Evolutionary conservation across 2,888 invertebrate species (phyloP).

Genomic region (Hirudinaria manillensis): DNA sequence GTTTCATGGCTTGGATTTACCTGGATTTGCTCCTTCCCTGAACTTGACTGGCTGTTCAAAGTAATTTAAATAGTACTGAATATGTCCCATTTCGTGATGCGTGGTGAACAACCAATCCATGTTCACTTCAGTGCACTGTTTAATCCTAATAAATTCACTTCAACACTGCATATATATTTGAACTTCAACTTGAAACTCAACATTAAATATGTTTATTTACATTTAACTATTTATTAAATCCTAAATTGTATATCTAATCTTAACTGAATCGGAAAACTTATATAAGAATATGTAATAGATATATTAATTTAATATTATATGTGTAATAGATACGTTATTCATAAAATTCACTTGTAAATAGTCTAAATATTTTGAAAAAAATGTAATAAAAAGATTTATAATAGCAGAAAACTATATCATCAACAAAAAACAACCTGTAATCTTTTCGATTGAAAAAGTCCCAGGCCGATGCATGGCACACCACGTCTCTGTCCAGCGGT

Average conservation of each 20-base stretch:
- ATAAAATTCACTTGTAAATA: too few species aligned
- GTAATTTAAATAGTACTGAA: slow-evolving; percentile 51
- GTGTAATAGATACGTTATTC: too few species aligned
- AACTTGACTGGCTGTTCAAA: slow-evolving; percentile 58
- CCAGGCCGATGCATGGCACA: slow-evolving; percentile 52
- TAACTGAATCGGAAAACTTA: too few species aligned
- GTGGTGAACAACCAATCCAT: slow-evolving; percentile 48
- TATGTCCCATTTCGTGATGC: slow-evolving; percentile 55
- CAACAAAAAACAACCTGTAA: slow-evolving; percentile 55
- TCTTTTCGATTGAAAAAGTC: slow-evolving; percentile 69
- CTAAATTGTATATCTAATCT: too few species aligned
- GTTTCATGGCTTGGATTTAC: slow-evolving; percentile 58
- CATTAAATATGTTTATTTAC: too few species aligned
- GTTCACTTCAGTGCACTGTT: slow-evolving; percentile 49
- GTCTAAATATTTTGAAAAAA: too few species aligned
- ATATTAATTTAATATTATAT: too few species aligned
- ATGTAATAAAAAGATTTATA: not conserved
- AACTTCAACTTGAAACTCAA: too few species aligned
- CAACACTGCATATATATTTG: too few species aligned
- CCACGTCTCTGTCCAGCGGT: slow-evolving; percentile 60
- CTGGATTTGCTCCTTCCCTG: slow-evolving; percentile 74
- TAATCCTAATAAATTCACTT: slow-evolving; percentile 44
- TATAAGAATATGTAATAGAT: too few species aligned
- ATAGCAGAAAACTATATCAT: not conserved
- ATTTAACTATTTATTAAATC: too few species aligned